A percentile compares a stretch with the other conserved stretches of the same genome.
These are phyloP conservation scores for Pavo muticus DNA, from an alignment of 2,113 vertebrate genomes.

Conservation along the genomic window DNA sequence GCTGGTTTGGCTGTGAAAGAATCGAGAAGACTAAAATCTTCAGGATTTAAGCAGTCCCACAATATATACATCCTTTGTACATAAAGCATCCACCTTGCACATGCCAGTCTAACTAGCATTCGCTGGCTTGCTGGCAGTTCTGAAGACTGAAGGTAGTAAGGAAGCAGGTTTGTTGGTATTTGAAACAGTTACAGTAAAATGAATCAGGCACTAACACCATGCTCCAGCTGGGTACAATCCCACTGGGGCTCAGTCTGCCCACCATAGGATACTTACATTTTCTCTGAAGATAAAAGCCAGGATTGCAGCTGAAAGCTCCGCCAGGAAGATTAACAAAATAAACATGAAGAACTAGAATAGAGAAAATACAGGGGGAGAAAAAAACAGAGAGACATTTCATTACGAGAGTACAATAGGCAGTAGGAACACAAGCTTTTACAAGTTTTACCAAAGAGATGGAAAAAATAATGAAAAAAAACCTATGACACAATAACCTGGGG, in stretches of 20 bases:
- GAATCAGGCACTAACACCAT: not conserved
- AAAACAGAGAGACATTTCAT: not conserved
- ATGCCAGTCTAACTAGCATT: not conserved
- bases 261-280: conserved; percentile 82
- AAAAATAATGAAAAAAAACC: not conserved
- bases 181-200: not conserved
- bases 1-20: not conserved
- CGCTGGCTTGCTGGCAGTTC: not conserved
- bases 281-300: conserved; percentile 94
- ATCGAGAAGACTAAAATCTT: not conserved
- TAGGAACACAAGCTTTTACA: not conserved
- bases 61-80: not conserved
- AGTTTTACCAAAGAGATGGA: not conserved
- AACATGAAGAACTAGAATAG: conserved; percentile 92
- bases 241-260: not conserved
- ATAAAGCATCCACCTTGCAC: not conserved
- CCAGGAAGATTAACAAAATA: conserved; percentile 94
- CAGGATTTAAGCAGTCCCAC: not conserved
- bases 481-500: not conserved
- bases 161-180: not conserved
- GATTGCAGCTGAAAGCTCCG: conserved; percentile 92
- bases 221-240: not conserved
- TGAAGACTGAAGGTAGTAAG: not conserved
- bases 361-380: not conserved
- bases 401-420: not conserved